Evolutionary conservation across 2,888 invertebrate genomes (phyloP).

Genomic region (Eurytoma adleriae): DNA sequence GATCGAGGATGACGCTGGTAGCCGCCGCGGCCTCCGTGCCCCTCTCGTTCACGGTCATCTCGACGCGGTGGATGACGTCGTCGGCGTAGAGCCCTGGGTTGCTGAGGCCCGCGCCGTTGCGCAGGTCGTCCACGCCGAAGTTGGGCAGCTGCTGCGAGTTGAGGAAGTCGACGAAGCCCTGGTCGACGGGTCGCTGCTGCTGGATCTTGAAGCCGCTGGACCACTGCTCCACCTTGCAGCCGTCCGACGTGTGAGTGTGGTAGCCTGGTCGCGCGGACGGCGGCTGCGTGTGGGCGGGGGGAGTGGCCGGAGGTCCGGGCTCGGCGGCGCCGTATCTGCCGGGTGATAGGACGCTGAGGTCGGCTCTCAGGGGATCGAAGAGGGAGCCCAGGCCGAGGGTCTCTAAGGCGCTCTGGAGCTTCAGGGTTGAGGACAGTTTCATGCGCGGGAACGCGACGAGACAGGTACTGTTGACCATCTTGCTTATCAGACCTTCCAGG

Average conservation of each 20-base stretch:
- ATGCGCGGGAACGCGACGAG: slow-evolving; percentile 84
- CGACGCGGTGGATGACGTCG: slow-evolving; percentile 82
- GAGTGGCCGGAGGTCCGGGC: neutral
- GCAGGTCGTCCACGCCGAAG: slow-evolving; percentile 68
- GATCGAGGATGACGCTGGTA: slow-evolving; percentile 79
- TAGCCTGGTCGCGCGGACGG: slow-evolving; percentile 56
- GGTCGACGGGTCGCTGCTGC: slow-evolving; percentile 65
- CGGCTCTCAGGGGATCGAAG: slow-evolving; percentile 80
- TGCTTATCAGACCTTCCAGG: slow-evolving; percentile 77
- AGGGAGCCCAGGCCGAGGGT: slow-evolving; percentile 81
- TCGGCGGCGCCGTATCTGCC: slow-evolving; percentile 8
- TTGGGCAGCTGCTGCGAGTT: slow-evolving; percentile 61
- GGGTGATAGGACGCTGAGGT: slow-evolving; percentile 82
- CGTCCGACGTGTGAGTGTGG: slow-evolving; percentile 64
- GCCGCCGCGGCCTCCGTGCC: slow-evolving; percentile 86
- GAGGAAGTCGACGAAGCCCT: slow-evolving; percentile 64
- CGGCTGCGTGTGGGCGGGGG: neutral
- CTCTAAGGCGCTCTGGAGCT: slow-evolving; percentile 79
- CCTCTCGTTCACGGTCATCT: slow-evolving; percentile 81
- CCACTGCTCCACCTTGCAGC: slow-evolving; percentile 69
- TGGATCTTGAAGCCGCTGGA: slow-evolving; percentile 64
- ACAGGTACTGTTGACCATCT: slow-evolving; percentile 76
- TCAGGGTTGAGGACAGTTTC: slow-evolving; percentile 80
- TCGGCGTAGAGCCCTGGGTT: slow-evolving; percentile 82
- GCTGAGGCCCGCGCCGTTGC: slow-evolving; percentile 70